Conservation (phyloP, 2,113 vertebrate genomes). For the Cheilinus undulatus region DNA sequence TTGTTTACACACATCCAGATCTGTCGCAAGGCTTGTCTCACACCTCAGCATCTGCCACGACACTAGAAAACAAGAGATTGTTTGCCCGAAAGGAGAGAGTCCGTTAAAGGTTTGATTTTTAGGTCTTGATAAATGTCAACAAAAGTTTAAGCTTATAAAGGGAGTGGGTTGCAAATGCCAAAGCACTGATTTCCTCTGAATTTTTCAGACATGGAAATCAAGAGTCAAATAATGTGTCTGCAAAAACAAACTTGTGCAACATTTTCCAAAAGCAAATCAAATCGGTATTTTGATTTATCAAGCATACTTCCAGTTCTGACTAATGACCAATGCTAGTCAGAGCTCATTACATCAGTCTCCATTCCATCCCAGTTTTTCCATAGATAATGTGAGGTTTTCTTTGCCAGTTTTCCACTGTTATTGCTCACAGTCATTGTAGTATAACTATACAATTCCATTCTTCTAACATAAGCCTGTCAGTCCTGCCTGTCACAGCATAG, state of each 20-base stretch:
- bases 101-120: constrained; percentile 60
- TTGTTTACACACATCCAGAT: constrained; percentile 85
- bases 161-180: constrained; percentile 45
- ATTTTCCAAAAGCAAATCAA: constrained; percentile 35
- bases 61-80: constrained; percentile 56
- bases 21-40: constrained; percentile 77
- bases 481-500: constrained; percentile 48
- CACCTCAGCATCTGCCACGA: constrained; percentile 72
- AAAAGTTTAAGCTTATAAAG: constrained; percentile 59
- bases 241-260: constrained; percentile 31
- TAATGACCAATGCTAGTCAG: constrained; percentile 32
- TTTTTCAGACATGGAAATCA: constrained; percentile 46
- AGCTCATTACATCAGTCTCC: constrained; percentile 5
- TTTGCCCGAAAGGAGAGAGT: constrained; percentile 48
- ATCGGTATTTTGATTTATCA: constrained; percentile 23
- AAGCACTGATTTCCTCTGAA: constrained; percentile 24
- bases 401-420: constrained; percentile 57
- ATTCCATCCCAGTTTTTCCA: constrained; percentile 35
- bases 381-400: constrained; percentile 21
- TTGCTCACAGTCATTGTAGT: constrained; percentile 57
- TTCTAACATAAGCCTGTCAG: constrained; percentile 43
- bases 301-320: constrained; percentile 35
- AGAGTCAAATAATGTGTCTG: constrained; percentile 34
- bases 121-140: constrained; percentile 64
- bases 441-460: constrained; percentile 40